Evolutionary conservation across 1,140 invertebrate species (phyloP).

Genomic region (Prorops nasuta): DNA sequence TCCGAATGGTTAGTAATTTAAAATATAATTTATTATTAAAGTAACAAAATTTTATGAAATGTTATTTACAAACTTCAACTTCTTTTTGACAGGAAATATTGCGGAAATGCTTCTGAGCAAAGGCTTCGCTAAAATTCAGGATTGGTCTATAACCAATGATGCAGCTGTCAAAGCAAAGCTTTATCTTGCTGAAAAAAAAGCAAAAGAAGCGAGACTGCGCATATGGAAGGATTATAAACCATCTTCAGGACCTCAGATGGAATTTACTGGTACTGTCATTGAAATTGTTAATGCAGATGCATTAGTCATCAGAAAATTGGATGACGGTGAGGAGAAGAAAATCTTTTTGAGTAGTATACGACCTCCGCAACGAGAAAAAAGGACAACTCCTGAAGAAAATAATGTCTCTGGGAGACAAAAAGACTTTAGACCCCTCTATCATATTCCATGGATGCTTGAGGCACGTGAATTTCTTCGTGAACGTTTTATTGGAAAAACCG

Average conservation of each 20-base stretch:
- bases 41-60: too few relatives aligned
- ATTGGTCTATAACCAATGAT: slow-evolving; percentile 92
- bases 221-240: slow-evolving; percentile 87
- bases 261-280: slow-evolving; percentile 82
- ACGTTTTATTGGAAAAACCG: slow-evolving; percentile 94
- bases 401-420: slow-evolving; percentile 63
- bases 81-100: slow-evolving; percentile 76
- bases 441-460: slow-evolving; percentile 98
- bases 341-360: slow-evolving; percentile 94
- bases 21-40: slow-evolving; percentile 3
- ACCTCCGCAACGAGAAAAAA: slow-evolving; percentile 73
- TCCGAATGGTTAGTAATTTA: slow-evolving; percentile 67
- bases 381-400: slow-evolving; percentile 60
- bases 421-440: slow-evolving; percentile 86
- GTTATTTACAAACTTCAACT: slow-evolving; percentile 1
- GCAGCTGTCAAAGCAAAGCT: slow-evolving; percentile 80
- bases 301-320: slow-evolving; percentile 73
- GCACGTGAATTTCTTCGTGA: slow-evolving; percentile 96
- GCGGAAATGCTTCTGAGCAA: slow-evolving; percentile 87
- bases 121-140: slow-evolving; percentile 95
- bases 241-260: slow-evolving; percentile 66
- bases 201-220: slow-evolving; percentile 83
- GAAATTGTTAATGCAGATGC: slow-evolving; percentile 94
- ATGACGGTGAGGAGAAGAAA: slow-evolving; percentile 81
- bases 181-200: slow-evolving; percentile 78